Percentiles rank a stretch among this genome's conserved stretches.
Evolutionary conservation across 1,140 invertebrate species (phyloP).

Genomic region (Drosophila quadrilineata): DNA sequence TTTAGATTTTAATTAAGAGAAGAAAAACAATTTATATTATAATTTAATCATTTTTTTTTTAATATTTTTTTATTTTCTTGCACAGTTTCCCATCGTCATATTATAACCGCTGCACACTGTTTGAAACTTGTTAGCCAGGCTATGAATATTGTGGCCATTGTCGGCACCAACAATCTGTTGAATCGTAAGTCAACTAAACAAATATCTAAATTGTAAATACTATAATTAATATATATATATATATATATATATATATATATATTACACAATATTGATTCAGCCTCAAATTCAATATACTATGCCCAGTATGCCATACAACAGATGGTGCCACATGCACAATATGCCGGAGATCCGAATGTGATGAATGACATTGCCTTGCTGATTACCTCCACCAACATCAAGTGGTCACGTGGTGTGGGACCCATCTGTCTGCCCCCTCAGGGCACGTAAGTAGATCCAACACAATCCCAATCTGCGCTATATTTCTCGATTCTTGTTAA

Average conservation of each 20-base stretch:
- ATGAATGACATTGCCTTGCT: slow-evolving; percentile 70
- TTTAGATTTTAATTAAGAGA: too few relatives aligned
- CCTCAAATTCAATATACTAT: too few relatives aligned
- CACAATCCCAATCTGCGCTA: slow-evolving; percentile 17
- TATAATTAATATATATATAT: too few relatives aligned
- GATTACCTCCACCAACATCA: slow-evolving; percentile 36
- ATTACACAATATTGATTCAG: slow-evolving; percentile 50
- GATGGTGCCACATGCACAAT: slow-evolving; percentile 55
- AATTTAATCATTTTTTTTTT: too few relatives aligned
- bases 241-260: too few relatives aligned
- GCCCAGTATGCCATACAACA: slow-evolving; percentile 54
- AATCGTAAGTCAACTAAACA: slow-evolving; percentile 48
- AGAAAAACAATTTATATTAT: too few relatives aligned
- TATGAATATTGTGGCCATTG: slow-evolving; percentile 50
- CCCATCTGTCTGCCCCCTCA: slow-evolving; percentile 66
- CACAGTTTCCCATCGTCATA: slow-evolving; percentile 56
- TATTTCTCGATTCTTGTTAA: too few relatives aligned
- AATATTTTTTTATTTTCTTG: neutral
- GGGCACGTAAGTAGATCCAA: slow-evolving; percentile 49
- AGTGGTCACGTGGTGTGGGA: slow-evolving; percentile 67
- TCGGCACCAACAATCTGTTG: slow-evolving; percentile 48
- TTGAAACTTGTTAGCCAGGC: slow-evolving; percentile 7
- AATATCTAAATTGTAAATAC: neutral
- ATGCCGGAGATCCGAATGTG: too few relatives aligned
- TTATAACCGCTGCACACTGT: slow-evolving; percentile 70